These are phyloP conservation scores for Rotaria magnacalcarata DNA, from an alignment of 2,888 invertebrate species.

Conservation along the genomic window DNA sequence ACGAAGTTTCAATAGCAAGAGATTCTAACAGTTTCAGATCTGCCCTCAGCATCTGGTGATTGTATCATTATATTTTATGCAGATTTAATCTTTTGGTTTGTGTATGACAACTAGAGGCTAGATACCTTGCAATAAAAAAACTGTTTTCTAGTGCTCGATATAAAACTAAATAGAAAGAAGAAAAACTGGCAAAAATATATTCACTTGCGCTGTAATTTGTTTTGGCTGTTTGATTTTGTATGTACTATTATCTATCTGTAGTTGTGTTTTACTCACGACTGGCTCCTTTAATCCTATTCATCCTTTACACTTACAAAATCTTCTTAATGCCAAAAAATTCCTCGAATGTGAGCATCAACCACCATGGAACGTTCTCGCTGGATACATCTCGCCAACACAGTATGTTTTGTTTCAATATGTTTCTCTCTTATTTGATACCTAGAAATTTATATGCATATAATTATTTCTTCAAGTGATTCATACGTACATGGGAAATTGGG, in stretches of 20 bases:
- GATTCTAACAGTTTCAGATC: no score
- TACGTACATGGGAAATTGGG: slow-evolving; percentile 4
- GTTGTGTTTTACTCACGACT: background rate
- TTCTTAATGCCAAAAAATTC: background rate
- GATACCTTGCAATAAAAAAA: no score
- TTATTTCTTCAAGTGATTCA: background rate
- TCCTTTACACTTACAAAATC: background rate
- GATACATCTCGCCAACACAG: slow-evolving; percentile 18
- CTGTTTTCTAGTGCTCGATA: no score
- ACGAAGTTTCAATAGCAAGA: no score
- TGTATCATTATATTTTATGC: no score
- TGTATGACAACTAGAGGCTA: no score
- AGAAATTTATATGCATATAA: background rate
- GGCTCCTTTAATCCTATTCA: slow-evolving; percentile 4
- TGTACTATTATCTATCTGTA: background rate
- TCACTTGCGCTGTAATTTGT: no score
- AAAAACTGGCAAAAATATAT: no score
- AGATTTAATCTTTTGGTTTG: no score
- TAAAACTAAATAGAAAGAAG: no score
- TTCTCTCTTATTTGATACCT: background rate
- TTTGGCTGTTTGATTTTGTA: no score
- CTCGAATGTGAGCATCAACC: background rate
- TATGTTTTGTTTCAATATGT: background rate
- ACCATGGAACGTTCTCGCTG: background rate
- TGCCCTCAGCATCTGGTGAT: no score